Evolutionary conservation across 2,113 vertebrate genomes (phyloP), one percentile per base, ranked within the genome.

Genomic region (Damaliscus lunatus): DNA sequence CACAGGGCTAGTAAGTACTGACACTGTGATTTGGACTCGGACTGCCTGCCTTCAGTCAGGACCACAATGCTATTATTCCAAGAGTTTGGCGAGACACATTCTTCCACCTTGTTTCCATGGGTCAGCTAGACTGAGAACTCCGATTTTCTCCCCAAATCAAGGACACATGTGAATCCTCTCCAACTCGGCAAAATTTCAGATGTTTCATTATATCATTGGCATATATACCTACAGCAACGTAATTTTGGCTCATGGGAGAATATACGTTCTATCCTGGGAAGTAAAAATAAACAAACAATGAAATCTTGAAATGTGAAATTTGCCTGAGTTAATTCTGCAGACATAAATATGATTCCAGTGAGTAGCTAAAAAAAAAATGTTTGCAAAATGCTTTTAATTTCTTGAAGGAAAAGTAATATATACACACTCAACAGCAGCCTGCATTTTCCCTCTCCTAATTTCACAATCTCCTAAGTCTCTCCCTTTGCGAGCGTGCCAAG

Each of bases 281-380:
- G 17, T 12, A 81, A 21, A 92, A 94, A 64, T 62, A 55, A 92
- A 80, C 9, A 97, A 97, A 74, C 81, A 15, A 90, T 74, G 43
- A 93, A 93, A 92, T 80, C 17, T 84, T 86, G 46, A 97, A 97
- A 84, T 87, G 36, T 93, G 40, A 94, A 94, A 67, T 88, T 15
- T 95, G 55, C 40, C 52, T 74, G 60, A 67, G 14, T 84, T 81
- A 71, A 82, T 94, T 83, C 52, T 52, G 95, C 31, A 95, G 31
- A 62, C 1, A 95, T 59, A 96, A 96, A 87, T 50, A 84, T 5
- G n/a, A 93, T 52, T 85, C 71, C 36, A 74, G 52, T 36, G 57
- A 92, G 74, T 27, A 90, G 33, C 19, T 80, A 21, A 48, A 87
- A 71, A 71, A 71, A 74, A 86, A 95, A 48, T 27, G 16, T 84